Percentiles rank a stretch among this genome's conserved stretches.
These are phyloP conservation scores for Rhynchophorus ferrugineus DNA, from an alignment of 1,140 invertebrate species.

Conservation along the genomic window DNA sequence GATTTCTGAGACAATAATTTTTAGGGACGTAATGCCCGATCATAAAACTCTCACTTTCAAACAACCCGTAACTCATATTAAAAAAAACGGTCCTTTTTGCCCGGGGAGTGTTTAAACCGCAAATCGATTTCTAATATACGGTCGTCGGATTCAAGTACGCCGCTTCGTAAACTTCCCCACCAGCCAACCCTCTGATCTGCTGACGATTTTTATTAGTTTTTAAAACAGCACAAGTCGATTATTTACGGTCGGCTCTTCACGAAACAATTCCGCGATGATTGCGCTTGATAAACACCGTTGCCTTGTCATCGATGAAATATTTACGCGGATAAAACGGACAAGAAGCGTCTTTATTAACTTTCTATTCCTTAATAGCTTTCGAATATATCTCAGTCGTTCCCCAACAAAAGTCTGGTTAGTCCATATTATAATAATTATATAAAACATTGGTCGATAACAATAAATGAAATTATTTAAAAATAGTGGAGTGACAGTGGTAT, in stretches of 20 bases:
- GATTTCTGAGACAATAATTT: too few species aligned
- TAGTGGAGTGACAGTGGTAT: too few species aligned
- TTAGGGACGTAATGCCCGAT: too few species aligned
- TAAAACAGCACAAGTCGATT: constrained; percentile 7
- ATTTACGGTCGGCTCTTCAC: constrained; percentile 9
- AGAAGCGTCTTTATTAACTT: constrained; percentile 6
- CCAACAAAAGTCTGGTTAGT: too few species aligned
- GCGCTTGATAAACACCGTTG: constrained; percentile 9
- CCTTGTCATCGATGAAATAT: constrained; percentile 14
- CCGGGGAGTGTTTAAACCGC: constrained; percentile 4
- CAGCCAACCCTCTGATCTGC: constrained; percentile 7
- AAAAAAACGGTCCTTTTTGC: too few species aligned
- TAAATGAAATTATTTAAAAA: too few species aligned
- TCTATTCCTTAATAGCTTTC: too few species aligned
- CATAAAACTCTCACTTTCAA: too few species aligned
- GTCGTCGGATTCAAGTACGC: constrained; percentile 4
- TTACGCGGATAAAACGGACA: constrained; percentile 8
- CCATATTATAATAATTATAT: too few species aligned
- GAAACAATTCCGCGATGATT: constrained; percentile 17
- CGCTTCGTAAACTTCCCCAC: neutral
- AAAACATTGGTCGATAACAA: too few species aligned
- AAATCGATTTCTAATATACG: constrained; percentile 12
- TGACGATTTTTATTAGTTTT: constrained; percentile 13
- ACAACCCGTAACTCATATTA: too few species aligned
- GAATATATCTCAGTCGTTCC: too few species aligned